Percentiles rank a stretch among this genome's conserved stretches.
Evolutionary conservation across 1,140 invertebrate genomes (phyloP).

Genomic region (Zaprionus capensis): DNA sequence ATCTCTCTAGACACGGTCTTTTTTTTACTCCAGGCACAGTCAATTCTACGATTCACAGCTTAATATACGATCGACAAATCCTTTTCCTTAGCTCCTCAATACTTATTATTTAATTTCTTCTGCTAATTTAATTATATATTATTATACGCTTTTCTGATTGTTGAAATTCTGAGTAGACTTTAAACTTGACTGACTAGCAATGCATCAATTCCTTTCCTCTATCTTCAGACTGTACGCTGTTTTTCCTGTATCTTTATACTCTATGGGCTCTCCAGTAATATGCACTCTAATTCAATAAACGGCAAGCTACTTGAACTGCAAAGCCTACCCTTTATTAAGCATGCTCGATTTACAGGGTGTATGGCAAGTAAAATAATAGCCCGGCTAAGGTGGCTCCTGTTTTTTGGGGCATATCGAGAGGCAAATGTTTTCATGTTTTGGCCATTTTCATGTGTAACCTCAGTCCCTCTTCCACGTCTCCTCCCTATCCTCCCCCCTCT

Average conservation of each 20-base stretch:
- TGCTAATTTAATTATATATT: too few relatives aligned
- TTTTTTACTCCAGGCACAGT: too few relatives aligned
- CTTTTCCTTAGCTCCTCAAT: too few relatives aligned
- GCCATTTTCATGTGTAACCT: constrained; percentile 5
- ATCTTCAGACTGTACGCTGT: neutral
- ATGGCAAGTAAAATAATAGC: constrained; percentile 5
- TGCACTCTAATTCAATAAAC: neutral
- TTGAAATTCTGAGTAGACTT: too few relatives aligned
- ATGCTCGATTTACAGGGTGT: neutral
- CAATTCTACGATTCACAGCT: too few relatives aligned
- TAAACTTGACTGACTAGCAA: too few relatives aligned
- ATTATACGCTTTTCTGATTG: too few relatives aligned
- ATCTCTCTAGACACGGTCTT: too few relatives aligned
- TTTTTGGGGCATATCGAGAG: constrained; percentile 4
- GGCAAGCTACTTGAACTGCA: neutral
- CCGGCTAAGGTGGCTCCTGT: neutral
- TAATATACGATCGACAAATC: too few relatives aligned
- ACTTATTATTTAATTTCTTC: too few relatives aligned
- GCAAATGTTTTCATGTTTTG: constrained; percentile 19
- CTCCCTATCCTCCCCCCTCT: neutral
- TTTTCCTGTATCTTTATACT: neutral
- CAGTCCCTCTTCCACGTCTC: neutral
- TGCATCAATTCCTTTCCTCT: neutral
- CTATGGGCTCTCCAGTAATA: neutral
- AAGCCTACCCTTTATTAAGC: too few relatives aligned